Percentiles rank a stretch among this genome's conserved stretches.
Evolutionary conservation across 2,888 invertebrate species (phyloP).

Genomic region (Ectemnius continuus): DNA sequence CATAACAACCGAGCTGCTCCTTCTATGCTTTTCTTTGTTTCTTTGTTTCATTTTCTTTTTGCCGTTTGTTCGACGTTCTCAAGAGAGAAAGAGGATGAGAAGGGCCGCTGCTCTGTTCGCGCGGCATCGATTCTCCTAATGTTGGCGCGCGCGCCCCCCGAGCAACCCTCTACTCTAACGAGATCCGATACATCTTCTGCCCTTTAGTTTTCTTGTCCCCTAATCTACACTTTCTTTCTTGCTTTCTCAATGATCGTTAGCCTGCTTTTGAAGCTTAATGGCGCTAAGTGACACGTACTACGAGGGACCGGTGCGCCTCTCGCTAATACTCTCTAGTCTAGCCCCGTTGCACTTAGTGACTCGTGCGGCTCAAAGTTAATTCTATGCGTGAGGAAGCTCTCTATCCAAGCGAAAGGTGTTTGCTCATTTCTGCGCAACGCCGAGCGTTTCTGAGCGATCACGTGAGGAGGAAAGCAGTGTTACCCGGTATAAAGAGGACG

Average conservation of each 20-base stretch:
- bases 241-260: neutral
- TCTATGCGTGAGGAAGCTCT: constrained; percentile 50
- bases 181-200: constrained; percentile 4
- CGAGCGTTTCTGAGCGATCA: constrained; percentile 28
- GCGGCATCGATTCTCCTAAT: neutral
- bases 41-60: neutral
- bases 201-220: neutral
- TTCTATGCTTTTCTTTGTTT: constrained; percentile 8
- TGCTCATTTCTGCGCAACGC: constrained; percentile 34
- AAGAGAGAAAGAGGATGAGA: neutral
- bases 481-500: too few relatives aligned
- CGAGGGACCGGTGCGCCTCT: neutral
- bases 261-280: neutral
- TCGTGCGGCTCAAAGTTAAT: constrained; percentile 22
- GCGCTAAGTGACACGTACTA: neutral
- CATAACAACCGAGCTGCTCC: constrained; percentile 73
- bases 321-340: neutral
- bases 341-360: neutral
- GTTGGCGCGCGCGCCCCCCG: neutral
- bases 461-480: constrained; percentile 14
- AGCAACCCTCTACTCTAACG: constrained; percentile 52
- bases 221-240: neutral
- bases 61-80: neutral
- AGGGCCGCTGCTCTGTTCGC: neutral
- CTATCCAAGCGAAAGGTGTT: constrained; percentile 62